Evolutionary conservation across 2,888 invertebrate genomes (phyloP).

Genomic region (Odontomyia ornata): DNA sequence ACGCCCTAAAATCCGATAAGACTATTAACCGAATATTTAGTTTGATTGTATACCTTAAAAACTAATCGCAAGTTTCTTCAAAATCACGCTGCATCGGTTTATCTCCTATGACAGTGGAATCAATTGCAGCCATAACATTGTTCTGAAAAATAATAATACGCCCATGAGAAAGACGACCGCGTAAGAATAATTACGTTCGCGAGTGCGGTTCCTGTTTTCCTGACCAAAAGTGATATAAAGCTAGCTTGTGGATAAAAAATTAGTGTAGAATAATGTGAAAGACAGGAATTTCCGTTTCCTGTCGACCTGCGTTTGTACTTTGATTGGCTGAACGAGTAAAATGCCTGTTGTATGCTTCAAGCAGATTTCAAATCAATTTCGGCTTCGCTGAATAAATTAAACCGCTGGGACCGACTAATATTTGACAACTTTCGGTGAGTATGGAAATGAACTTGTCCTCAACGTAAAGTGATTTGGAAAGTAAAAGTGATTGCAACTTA

Average conservation of each 20-base stretch:
- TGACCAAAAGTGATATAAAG: too few relatives aligned
- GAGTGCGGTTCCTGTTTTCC: too few relatives aligned
- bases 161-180: not conserved
- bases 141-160: not conserved
- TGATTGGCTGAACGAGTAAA: not conserved
- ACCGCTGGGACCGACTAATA: not conserved
- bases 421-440: slow-evolving; percentile 15
- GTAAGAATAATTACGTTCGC: too few relatives aligned
- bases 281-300: not conserved
- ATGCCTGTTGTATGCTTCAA: not conserved
- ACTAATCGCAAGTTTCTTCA: not conserved
- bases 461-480: slow-evolving; percentile 5
- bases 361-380: slow-evolving; percentile 8
- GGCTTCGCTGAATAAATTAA: slow-evolving; percentile 17
- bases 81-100: not conserved
- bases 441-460: slow-evolving; percentile 14
- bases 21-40: too few relatives aligned
- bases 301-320: not conserved
- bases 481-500: slow-evolving; percentile 33
- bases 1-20: not conserved
- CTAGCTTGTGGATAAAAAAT: not conserved
- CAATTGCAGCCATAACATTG: slow-evolving; percentile 6
- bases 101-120: not conserved
- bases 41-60: too few relatives aligned
- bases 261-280: slow-evolving; percentile 16